A percentile compares a stretch with the other conserved stretches of the same genome.
Conservation (phyloP, 2,797 vertebrate species). For the Austrolebias charrua region DNA sequence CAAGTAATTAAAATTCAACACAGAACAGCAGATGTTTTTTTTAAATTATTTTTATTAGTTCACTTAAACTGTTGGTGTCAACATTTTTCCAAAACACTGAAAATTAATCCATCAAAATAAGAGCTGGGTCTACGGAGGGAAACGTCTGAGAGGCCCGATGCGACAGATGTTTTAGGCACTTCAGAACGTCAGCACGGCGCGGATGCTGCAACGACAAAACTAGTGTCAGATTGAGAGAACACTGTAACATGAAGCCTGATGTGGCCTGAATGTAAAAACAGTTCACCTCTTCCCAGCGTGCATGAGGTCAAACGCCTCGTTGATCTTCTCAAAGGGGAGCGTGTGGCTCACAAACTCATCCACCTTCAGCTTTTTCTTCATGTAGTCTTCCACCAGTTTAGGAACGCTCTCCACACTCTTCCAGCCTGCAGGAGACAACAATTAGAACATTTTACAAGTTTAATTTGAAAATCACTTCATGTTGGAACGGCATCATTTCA, state of each 20-base stretch:
- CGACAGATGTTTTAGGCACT: slow-evolving; percentile 29
- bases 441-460: not conserved
- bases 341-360: slow-evolving; percentile 95
- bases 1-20: not conserved
- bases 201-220: slow-evolving; percentile 78
- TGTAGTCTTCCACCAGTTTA: slow-evolving; percentile 91
- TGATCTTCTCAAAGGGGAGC: slow-evolving; percentile 89
- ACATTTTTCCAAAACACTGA: slow-evolving; percentile 11
- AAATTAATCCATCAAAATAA: slow-evolving; percentile 19
- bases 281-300: slow-evolving; percentile 88
- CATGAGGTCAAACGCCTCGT: slow-evolving; percentile 93
- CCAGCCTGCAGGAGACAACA: slow-evolving; percentile 81
- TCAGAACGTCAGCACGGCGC: slow-evolving; percentile 83
- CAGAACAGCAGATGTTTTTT: not conserved
- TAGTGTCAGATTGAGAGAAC: not conserved
- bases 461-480: no score
- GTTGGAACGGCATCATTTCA: no score
- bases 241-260: not conserved
- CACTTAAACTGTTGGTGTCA: slow-evolving; percentile 9
- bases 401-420: slow-evolving; percentile 93
- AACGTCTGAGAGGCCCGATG: slow-evolving; percentile 25
- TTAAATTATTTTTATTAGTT: slow-evolving; percentile 34
- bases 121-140: slow-evolving; percentile 28
- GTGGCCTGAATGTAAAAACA: not conserved
- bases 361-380: slow-evolving; percentile 94